Evolutionary conservation across 92 coral and sea anemone species (phyloP).

Genomic region (Metridium senile): DNA sequence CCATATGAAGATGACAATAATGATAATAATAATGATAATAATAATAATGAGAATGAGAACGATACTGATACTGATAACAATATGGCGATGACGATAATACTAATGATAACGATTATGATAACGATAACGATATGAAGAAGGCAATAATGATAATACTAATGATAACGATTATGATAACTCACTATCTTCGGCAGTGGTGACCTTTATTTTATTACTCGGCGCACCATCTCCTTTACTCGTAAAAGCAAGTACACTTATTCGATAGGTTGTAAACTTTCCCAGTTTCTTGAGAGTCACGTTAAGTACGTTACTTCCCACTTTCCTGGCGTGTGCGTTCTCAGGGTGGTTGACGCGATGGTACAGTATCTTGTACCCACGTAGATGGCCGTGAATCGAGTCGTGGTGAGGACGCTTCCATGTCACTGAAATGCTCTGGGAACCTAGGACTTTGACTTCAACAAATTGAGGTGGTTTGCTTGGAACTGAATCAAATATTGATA

Average conservation of each 20-base stretch:
- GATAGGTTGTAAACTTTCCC: conserved; percentile 74
- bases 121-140: too few relatives aligned
- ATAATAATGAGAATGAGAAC: too few relatives aligned
- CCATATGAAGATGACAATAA: too few relatives aligned
- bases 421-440: conserved; percentile 75
- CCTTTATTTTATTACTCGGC: conserved; percentile 47
- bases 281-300: conserved; percentile 65
- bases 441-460: conserved; percentile 54
- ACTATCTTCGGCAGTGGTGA: conserved; percentile 83
- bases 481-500: conserved; percentile 40
- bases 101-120: too few relatives aligned
- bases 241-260: conserved; percentile 74
- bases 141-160: too few relatives aligned
- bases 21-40: too few relatives aligned
- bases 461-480: conserved; percentile 87
- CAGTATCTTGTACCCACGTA: conserved; percentile 74
- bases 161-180: too few relatives aligned
- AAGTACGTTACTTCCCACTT: conserved; percentile 29
- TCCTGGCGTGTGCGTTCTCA: conserved; percentile 21
- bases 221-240: conserved; percentile 83
- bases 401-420: conserved; percentile 79
- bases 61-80: too few relatives aligned
- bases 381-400: conserved; percentile 70
- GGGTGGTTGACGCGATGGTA: conserved; percentile 60
- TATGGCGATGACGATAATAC: too few relatives aligned